These are phyloP conservation scores for Microctonus brassicae DNA, from an alignment of 2,888 invertebrate species.

Conservation along the genomic window DNA sequence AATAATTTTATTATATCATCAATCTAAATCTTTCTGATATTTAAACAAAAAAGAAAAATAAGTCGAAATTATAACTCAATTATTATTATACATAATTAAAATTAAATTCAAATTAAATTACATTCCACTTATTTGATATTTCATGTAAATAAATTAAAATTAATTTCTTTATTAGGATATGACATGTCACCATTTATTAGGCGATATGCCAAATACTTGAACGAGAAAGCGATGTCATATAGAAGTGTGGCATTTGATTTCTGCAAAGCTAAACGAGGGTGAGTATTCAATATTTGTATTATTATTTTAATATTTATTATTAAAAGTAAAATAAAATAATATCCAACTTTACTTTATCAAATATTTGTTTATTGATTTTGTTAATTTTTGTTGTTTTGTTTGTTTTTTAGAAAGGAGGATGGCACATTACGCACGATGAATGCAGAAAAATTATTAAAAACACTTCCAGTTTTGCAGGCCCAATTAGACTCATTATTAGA, in stretches of 20 bases:
- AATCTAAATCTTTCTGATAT: neutral
- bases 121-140: no score
- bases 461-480: conserved; percentile 93
- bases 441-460: conserved; percentile 96
- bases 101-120: conserved; percentile 4
- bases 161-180: conserved; percentile 79
- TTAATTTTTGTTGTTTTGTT: neutral
- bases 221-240: conserved; percentile 99
- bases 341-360: neutral
- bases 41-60: conserved; percentile 11
- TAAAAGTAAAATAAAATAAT: conserved; percentile 7
- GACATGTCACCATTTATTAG: conserved; percentile 99
- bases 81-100: neutral
- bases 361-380: neutral
- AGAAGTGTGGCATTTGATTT: conserved; percentile 99
- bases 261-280: conserved; percentile 99
- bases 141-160: no score
- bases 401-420: conserved; percentile 87
- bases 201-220: conserved; percentile 98
- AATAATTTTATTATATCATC: neutral
- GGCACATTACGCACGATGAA: conserved; percentile 97
- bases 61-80: conserved; percentile 1
- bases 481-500: conserved; percentile 96
- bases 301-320: conserved; percentile 8
- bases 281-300: conserved; percentile 64